Conservation (phyloP, 2,888 invertebrate genomes). For the Agrilus cyanescens region DNA sequence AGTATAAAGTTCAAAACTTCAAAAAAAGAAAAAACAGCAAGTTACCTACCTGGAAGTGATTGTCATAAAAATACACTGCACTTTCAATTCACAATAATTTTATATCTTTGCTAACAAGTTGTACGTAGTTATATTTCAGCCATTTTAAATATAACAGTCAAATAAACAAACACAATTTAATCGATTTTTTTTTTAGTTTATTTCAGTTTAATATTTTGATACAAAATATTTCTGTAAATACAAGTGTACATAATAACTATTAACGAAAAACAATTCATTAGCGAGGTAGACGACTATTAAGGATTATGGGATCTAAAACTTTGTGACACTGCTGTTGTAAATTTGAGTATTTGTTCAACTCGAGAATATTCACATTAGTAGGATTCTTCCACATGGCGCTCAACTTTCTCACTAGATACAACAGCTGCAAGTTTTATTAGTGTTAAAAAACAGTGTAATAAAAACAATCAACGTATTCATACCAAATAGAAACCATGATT, state of each 20-base stretch:
- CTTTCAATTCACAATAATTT: no score
- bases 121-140: no score
- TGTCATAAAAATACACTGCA: no score
- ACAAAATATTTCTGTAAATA: not conserved
- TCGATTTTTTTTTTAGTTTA: no score
- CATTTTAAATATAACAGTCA: no score
- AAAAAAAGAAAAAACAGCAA: no score
- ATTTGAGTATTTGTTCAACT: conserved; percentile 21
- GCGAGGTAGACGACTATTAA: no score
- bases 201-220: no score
- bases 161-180: no score
- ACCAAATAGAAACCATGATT: conserved; percentile 24
- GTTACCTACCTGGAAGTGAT: no score
- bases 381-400: conserved; percentile 26
- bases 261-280: conserved; percentile 11
- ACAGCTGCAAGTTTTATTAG: conserved; percentile 23
- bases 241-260: not conserved
- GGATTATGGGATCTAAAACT: conserved; percentile 22
- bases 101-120: no score
- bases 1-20: no score
- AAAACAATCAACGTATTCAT: conserved; percentile 12
- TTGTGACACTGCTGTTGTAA: conserved; percentile 21
- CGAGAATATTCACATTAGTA: conserved; percentile 16
- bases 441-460: not conserved
- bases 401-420: conserved; percentile 24